Evolutionary conservation across 1,140 invertebrate species (phyloP).

Genomic region (Drosophila lacteicornis): DNA sequence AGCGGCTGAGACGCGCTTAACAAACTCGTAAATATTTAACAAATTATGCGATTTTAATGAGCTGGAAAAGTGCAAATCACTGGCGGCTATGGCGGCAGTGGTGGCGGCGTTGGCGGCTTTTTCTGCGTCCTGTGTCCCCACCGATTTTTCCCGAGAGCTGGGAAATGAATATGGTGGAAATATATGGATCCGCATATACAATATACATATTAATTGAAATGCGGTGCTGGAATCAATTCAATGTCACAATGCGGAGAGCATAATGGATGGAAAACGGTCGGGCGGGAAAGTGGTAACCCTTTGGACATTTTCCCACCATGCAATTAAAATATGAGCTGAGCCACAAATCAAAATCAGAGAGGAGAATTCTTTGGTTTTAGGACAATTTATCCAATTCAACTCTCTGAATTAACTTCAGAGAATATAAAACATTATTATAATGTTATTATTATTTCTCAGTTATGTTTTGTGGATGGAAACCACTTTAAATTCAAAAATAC

Average conservation of each 20-base stretch:
- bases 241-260: constrained; percentile 17
- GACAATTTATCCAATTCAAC: too few species aligned
- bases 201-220: constrained; percentile 43
- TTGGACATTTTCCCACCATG: neutral
- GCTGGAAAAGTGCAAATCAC: constrained; percentile 83
- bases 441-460: neutral
- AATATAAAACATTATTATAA: too few species aligned
- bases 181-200: constrained; percentile 18
- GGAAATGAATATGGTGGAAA: constrained; percentile 16
- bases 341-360: constrained; percentile 8
- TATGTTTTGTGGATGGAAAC: too few species aligned
- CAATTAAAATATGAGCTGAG: constrained; percentile 15
- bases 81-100: constrained; percentile 31
- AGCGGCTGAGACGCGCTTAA: constrained; percentile 56
- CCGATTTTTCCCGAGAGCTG: constrained; percentile 6
- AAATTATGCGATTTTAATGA: constrained; percentile 82
- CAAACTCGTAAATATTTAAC: constrained; percentile 78
- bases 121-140: constrained; percentile 19
- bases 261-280: constrained; percentile 28
- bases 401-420: neutral
- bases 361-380: neutral
- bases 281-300: constrained; percentile 2
- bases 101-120: constrained; percentile 7
- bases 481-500: neutral
- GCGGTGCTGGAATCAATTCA: constrained; percentile 37